Evolutionary conservation across 1,140 invertebrate species (phyloP).

Genomic region (Cecropterus lyciades): DNA sequence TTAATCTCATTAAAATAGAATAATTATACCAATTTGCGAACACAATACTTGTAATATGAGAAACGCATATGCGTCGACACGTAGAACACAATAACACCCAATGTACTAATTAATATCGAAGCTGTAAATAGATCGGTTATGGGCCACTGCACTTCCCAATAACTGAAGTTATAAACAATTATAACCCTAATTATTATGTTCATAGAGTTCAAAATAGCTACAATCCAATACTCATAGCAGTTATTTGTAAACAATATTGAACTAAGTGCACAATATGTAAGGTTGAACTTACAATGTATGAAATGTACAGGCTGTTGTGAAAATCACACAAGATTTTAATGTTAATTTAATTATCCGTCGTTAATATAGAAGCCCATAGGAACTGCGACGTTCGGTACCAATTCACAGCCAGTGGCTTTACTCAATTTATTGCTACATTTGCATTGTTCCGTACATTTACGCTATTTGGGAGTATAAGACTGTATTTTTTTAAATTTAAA

Average conservation of each 20-base stretch:
- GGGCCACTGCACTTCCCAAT: slow-evolving; percentile 39
- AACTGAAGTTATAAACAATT: slow-evolving; percentile 16
- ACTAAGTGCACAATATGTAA: background rate
- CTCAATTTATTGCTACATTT: slow-evolving; percentile 10
- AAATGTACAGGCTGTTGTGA: slow-evolving; percentile 18
- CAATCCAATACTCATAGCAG: background rate
- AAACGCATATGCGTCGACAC: slow-evolving; percentile 35
- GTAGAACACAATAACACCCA: slow-evolving; percentile 40
- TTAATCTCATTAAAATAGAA: too few species aligned
- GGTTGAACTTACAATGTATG: slow-evolving; percentile 7
- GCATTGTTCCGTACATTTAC: background rate
- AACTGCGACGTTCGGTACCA: slow-evolving; percentile 15
- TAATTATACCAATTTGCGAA: slow-evolving; percentile 7
- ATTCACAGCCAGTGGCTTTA: slow-evolving; percentile 19
- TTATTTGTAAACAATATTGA: background rate
- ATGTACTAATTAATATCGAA: slow-evolving; percentile 49
- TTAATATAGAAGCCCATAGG: slow-evolving; percentile 34
- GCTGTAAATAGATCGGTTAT: slow-evolving; percentile 44
- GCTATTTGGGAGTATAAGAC: background rate
- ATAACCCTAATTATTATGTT: background rate
- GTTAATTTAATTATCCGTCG: slow-evolving; percentile 35
- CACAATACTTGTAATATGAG: slow-evolving; percentile 14
- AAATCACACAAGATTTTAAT: slow-evolving; percentile 35
- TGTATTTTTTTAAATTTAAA: background rate
- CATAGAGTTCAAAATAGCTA: slow-evolving; percentile 9